A percentile compares a stretch with the other conserved stretches of the same genome.
These are phyloP conservation scores for Centropus bengalensis DNA, from an alignment of 2,113 vertebrate species.

Conservation along the genomic window DNA sequence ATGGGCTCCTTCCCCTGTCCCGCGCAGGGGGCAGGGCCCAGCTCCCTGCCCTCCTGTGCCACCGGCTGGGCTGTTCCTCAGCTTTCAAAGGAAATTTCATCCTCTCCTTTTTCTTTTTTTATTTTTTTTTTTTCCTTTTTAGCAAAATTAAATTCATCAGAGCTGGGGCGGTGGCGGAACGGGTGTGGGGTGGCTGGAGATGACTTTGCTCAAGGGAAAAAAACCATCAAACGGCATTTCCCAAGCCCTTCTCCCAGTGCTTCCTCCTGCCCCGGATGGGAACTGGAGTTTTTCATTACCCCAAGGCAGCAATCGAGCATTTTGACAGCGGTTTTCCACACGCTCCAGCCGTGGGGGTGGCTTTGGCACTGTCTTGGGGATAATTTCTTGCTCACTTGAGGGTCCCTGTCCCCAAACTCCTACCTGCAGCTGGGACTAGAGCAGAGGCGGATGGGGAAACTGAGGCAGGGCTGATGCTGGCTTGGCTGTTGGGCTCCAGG, in stretches of 20 bases:
- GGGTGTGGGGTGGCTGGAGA: background rate
- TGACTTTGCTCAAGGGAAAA: background rate
- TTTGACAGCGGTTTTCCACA: too few species aligned
- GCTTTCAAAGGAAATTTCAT: background rate
- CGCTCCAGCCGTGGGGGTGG: too few species aligned
- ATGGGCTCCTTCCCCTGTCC: too few species aligned
- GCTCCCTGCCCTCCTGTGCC: background rate
- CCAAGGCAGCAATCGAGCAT: too few species aligned
- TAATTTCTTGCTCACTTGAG: too few species aligned
- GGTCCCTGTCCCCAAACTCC: too few species aligned
- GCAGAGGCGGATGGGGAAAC: background rate
- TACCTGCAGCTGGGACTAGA: too few species aligned
- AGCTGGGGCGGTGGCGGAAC: rapidly evolving
- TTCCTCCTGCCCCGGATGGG: rapidly evolving
- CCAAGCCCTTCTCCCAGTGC: background rate
- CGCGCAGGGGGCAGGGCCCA: background rate
- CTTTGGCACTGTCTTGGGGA: too few species aligned
- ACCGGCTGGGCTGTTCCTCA: rapidly evolving
- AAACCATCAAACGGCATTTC: background rate
- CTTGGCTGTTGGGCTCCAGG: too few species aligned
- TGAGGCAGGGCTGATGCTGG: background rate
- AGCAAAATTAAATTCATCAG: background rate
- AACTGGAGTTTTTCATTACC: too few species aligned
- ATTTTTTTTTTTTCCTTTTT: background rate
- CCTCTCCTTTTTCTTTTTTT: background rate